These are phyloP conservation scores for Drosophila dives DNA, from an alignment of 2,888 invertebrate genomes.

Conservation along the genomic window DNA sequence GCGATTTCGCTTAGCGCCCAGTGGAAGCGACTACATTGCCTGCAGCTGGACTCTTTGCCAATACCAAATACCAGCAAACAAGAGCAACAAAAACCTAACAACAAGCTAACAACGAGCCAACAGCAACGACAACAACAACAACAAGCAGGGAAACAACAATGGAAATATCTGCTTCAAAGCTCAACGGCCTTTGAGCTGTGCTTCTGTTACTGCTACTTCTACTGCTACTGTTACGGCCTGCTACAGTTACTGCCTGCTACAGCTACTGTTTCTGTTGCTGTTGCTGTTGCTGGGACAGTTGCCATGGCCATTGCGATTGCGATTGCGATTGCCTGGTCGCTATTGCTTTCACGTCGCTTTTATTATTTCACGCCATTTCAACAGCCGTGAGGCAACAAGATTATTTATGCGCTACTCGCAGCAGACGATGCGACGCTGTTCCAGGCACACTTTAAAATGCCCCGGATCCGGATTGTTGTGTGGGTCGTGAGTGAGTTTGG, in stretches of 20 bases:
- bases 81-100: conserved; percentile 31
- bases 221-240: conserved; percentile 23
- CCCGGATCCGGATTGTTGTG: conserved; percentile 30
- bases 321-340: conserved; percentile 57
- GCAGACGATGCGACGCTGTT: conserved; percentile 39
- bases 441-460: conserved; percentile 68
- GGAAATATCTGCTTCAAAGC: conserved; percentile 34
- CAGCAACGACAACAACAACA: conserved; percentile 27
- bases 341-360: conserved; percentile 77
- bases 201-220: conserved; percentile 7
- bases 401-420: conserved; percentile 74
- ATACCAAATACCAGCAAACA: conserved; percentile 42
- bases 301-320: conserved; percentile 27
- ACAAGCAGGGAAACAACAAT: conserved; percentile 16
- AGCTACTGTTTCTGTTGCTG: conserved; percentile 1
- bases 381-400: conserved; percentile 80
- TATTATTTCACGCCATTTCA: conserved; percentile 81
- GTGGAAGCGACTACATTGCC: conserved; percentile 37
- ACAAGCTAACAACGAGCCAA: conserved; percentile 1
- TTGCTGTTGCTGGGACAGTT: conserved; percentile 21
- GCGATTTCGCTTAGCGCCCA: conserved; percentile 46
- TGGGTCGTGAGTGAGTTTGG: conserved; percentile 25
- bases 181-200: conserved; percentile 54
- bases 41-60: conserved; percentile 48
- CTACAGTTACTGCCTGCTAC: neutral